Percentiles rank a stretch among this genome's conserved stretches.
These are phyloP conservation scores for Bombus haemorrhoidalis DNA, from an alignment of 1,140 invertebrate species.

Conservation along the genomic window DNA sequence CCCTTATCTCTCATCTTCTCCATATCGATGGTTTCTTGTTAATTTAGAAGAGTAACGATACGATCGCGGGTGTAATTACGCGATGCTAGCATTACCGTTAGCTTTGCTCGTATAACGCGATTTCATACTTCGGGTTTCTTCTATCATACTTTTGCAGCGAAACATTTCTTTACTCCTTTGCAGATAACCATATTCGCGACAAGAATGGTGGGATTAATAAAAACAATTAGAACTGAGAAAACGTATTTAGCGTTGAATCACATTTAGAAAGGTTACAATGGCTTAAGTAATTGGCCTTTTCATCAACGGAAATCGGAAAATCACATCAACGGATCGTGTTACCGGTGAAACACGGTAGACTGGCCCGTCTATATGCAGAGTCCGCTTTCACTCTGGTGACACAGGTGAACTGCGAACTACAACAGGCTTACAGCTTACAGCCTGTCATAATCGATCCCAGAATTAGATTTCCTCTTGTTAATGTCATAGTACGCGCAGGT, in stretches of 20 bases:
- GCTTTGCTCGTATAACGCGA: neutral
- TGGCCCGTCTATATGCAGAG: constrained; percentile 13
- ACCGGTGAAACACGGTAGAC: neutral
- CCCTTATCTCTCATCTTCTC: neutral
- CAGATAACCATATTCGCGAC: neutral
- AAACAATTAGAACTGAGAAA: neutral
- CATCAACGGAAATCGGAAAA: neutral
- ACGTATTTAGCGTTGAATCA: neutral
- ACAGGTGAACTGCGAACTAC: constrained; percentile 19
- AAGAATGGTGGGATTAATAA: too few relatives aligned
- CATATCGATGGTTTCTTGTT: constrained; percentile 13
- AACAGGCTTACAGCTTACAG: neutral
- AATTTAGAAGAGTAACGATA: constrained; percentile 11
- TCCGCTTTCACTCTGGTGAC: constrained; percentile 8
- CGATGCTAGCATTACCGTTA: neutral
- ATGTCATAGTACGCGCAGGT: constrained; percentile 3
- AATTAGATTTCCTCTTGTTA: constrained; percentile 33
- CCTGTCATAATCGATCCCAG: constrained; percentile 30
- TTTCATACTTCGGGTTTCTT: neutral
- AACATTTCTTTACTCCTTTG: neutral
- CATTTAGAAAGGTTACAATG: neutral
- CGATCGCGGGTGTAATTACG: neutral
- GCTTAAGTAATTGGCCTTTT: neutral
- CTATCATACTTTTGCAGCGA: too few relatives aligned
- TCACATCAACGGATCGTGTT: neutral